Base-by-base conservation (phyloP, 2,797 vertebrate genomes). In the Fistularia tabacaria region DNA sequence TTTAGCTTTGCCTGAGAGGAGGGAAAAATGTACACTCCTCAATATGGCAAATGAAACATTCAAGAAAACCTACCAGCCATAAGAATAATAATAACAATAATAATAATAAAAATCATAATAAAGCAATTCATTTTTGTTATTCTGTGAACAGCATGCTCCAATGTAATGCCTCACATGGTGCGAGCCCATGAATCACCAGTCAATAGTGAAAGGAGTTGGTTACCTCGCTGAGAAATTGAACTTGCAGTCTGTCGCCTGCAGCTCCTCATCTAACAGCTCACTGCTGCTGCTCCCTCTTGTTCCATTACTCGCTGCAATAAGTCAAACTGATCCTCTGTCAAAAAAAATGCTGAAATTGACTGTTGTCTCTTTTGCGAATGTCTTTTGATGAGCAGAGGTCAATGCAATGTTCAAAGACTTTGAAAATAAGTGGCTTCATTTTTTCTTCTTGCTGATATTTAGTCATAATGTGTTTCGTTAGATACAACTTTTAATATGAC, bases 361-460 rank as follows among this genome's bases (percentile, higher is more conserved):
- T 10, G 12, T 49, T n/a, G 25, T 37, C 12, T 49, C 25, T 25
- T 49, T 37, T 36, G 10, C 11, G 11, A 8, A 8, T 11, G 7
- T 10, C 11, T 36, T 37, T 37, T n/a, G 36, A 49, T 49, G 36
- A 38, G 25, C 25, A 37, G 10, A 6, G 12, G 25, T 36, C 47
- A 36, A 7, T 10, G 25, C 47, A 12, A 10, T 11, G 6, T 9
- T 49, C 47, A 49, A 25, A 36, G 25, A 49, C 25, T 36, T 7
- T 4, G 36, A n/a, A 10, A 37, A 69, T 5, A 25, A 25, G 5
- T 25, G 25, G 25, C 25, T 5, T 25, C 25, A 3, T 25, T 25
- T 25, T 25, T 25, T 25, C 25, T 73, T 63, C 66, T 80, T 85
- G 71, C 78, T 74, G 62, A 79, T 78, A 69, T 63, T 66, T 61